Conservation (phyloP, 2,797 vertebrate genomes). For the Takifugu ocellatus region DNA sequence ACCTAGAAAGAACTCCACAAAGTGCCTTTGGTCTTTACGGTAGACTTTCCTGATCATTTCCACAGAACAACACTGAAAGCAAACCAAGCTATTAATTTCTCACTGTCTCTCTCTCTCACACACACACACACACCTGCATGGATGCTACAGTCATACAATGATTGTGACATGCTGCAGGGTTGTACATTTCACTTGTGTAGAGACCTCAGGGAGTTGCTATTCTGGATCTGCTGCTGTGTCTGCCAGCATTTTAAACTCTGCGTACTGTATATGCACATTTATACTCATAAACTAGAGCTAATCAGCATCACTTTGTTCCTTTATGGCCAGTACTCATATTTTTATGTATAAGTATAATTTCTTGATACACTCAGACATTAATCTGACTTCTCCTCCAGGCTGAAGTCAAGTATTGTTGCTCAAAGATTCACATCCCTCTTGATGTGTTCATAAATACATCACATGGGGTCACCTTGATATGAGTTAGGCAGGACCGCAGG, state of each 20-base stretch:
- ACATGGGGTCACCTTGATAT: slow-evolving; percentile 22
- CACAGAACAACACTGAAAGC: too few relatives aligned
- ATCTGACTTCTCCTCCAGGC: too few relatives aligned
- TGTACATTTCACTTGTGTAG: slow-evolving; percentile 22
- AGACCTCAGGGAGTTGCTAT: slow-evolving; percentile 39
- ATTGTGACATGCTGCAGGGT: slow-evolving; percentile 28
- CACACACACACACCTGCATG: slow-evolving; percentile 12
- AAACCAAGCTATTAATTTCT: too few relatives aligned
- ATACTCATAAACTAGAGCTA: background rate
- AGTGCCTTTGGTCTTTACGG: too few relatives aligned
- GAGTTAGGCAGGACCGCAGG: background rate
- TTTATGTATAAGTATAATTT: too few relatives aligned
- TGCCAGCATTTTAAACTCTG: slow-evolving; percentile 5
- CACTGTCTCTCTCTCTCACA: background rate
- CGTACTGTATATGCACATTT: background rate
- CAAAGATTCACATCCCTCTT: background rate
- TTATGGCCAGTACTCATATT: background rate
- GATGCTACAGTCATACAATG: background rate
- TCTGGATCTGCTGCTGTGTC: slow-evolving; percentile 12
- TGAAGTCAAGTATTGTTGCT: too few relatives aligned
- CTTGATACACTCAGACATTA: too few relatives aligned
- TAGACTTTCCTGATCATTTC: too few relatives aligned
- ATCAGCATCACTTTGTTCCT: background rate
- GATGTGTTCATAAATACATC: background rate
- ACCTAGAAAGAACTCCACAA: too few relatives aligned